Percentiles rank a stretch among this genome's conserved stretches.
phyloP scores from a whole-genome alignment of 2,888 invertebrate species.

The Terebella lapidaria region DNA sequence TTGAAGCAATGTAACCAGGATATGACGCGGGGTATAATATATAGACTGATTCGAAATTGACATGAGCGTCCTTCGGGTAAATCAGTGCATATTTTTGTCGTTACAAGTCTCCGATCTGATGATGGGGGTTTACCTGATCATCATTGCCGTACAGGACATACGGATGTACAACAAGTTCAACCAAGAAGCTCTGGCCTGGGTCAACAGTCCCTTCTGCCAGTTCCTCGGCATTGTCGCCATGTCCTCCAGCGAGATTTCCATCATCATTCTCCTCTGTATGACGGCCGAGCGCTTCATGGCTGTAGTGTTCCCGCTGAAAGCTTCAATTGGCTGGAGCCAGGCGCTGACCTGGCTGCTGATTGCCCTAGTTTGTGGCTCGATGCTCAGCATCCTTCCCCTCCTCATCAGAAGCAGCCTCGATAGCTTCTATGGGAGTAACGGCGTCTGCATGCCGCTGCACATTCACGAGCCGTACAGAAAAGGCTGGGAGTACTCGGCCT shows the following conservation, averaged over 20 bases:
- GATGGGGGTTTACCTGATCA: conserved; percentile 25
- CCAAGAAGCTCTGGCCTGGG: conserved; percentile 62
- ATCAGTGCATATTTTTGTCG: no score
- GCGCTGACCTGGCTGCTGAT: conserved; percentile 24
- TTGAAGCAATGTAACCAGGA: no score
- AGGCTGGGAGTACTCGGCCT: conserved; percentile 70
- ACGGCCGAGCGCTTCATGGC: conserved; percentile 63
- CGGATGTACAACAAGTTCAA: conserved; percentile 39
- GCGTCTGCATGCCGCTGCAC: conserved; percentile 68
- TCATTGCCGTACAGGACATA: conserved; percentile 21
- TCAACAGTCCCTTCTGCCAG: conserved; percentile 65
- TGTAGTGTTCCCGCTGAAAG: conserved; percentile 18
- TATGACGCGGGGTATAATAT: no score
- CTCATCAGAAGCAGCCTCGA: conserved; percentile 46
- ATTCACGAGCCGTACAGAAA: conserved; percentile 64
- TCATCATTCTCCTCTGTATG: conserved; percentile 67
- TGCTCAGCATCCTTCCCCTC: conserved; percentile 64
- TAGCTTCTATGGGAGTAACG: conserved; percentile 61
- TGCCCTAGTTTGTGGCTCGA: conserved; percentile 51
- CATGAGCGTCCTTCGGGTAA: no score
- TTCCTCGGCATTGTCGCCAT: conserved; percentile 63
- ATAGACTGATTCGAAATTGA: no score
- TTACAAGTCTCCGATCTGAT: conserved; percentile 21
- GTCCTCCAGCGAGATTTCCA: conserved; percentile 64
- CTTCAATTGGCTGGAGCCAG: conserved; percentile 51